A percentile compares a stretch with the other conserved stretches of the same genome.
phyloP scores from a whole-genome alignment of 2,888 invertebrate genomes.

The Didymodactylos carnosus region DNA sequence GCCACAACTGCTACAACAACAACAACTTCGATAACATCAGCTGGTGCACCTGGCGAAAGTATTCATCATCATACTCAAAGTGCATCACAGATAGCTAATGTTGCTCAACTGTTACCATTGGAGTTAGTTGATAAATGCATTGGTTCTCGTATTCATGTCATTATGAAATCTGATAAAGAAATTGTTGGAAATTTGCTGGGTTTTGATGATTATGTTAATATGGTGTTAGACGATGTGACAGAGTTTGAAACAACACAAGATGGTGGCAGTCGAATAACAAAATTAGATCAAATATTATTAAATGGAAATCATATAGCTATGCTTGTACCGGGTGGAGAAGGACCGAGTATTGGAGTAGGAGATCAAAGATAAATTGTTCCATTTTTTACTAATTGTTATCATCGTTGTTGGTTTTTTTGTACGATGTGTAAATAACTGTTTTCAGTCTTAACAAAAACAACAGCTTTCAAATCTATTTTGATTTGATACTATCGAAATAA shows the following conservation, averaged over 20 bases:
- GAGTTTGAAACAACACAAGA: constrained; percentile 69
- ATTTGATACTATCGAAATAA: no score
- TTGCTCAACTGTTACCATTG: constrained; percentile 25
- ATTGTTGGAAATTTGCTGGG: constrained; percentile 90
- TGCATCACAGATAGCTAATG: no score
- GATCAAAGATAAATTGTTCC: no score
- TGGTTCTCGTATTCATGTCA: constrained; percentile 92
- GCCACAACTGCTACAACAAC: no score
- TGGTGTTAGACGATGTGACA: constrained; percentile 77
- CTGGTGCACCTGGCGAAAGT: no score
- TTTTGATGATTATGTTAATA: constrained; percentile 95
- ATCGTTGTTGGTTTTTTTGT: no score
- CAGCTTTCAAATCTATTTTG: no score
- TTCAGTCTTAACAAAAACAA: no score
- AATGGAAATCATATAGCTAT: constrained; percentile 99
- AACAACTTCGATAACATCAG: no score
- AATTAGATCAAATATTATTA: constrained; percentile 82
- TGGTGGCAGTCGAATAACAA: constrained; percentile 60
- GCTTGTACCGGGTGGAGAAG: constrained; percentile 43
- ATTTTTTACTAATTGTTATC: no score
- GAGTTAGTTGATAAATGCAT: constrained; percentile 98
- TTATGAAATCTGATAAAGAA: constrained; percentile 99
- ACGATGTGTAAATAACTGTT: no score
- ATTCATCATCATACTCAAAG: no score
- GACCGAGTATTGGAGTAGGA: constrained; percentile 21